Evolutionary conservation across 1,140 invertebrate genomes (phyloP), one percentile per base, ranked within the genome.

Genomic region (Halesus radiatus): DNA sequence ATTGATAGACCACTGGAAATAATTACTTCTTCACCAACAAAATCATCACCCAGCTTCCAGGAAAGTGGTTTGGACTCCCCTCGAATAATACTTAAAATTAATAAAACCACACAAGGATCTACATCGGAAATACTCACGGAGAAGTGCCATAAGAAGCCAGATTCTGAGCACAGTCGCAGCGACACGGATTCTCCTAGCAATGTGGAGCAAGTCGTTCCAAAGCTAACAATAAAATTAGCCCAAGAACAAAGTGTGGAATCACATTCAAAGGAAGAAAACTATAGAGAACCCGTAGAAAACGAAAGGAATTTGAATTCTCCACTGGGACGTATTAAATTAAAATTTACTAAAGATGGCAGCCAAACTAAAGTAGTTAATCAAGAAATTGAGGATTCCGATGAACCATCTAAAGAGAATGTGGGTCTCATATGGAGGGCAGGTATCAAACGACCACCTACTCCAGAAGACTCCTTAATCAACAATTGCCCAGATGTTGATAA

Each of bases 61-160:
- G 88, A 87, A 76, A 87, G 88, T 66, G 89, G 87, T 37, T 87
- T 89, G 86, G 88, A 90, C 85, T 90, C 89, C 52, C 89, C 89
- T 53, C 84, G 89, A 84, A 90, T 90, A 79, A 90, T 90, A 81
- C 85, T 90, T 68, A 90, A 90, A 86, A 90, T 90, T 64, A 90
- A 90, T 84, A 90, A 90, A 86, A 88, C 89, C 81, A 87, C 88
- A 77, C 88, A 88, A 84, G 89, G 89, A 78, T 83, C 88, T 77
- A 88, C 88, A 81, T 87, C 89, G 29, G 88, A 90, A 86, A 89
- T 89, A 79, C 86, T 89, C 45, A 89, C 88, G 23, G 88, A 90
- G 84, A 88, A 89, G 60, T 80, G 58, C 84, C 15, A 85, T 84
- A 83, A 85, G 85, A 83, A 82, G 84, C 20, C 85, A 86, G 64